Percentiles rank a stretch among this genome's conserved stretches.
These are phyloP conservation scores for Petrophora chlorosata DNA, from an alignment of 2,888 invertebrate species.

Conservation along the genomic window DNA sequence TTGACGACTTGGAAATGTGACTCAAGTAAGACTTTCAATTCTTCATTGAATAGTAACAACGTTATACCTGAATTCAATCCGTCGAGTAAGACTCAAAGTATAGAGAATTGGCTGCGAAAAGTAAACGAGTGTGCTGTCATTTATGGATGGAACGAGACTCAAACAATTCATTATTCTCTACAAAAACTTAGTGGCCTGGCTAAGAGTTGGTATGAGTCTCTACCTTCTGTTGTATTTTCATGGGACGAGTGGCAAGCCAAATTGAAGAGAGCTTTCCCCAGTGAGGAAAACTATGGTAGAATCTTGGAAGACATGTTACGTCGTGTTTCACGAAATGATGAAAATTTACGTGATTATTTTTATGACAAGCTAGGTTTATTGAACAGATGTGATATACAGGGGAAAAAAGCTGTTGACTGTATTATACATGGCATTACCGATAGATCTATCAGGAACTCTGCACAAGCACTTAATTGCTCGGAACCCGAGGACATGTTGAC, in stretches of 20 bases:
- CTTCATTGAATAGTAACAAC: neutral
- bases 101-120: neutral
- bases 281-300: slow-evolving; percentile 38
- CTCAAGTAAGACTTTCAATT: no score
- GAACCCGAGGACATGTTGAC: neutral
- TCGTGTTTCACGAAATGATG: slow-evolving; percentile 17
- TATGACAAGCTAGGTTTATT: neutral
- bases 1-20: no score
- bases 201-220: slow-evolving; percentile 38
- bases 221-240: slow-evolving; percentile 29
- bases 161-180: slow-evolving; percentile 24
- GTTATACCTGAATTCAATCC: neutral
- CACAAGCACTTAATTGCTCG: slow-evolving; percentile 7
- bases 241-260: slow-evolving; percentile 43
- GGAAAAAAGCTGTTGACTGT: slow-evolving; percentile 26
- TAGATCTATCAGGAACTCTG: slow-evolving; percentile 13
- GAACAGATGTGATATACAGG: neutral
- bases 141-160: slow-evolving; percentile 37
- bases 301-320: slow-evolving; percentile 36
- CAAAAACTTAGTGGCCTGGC: no score
- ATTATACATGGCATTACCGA: slow-evolving; percentile 26
- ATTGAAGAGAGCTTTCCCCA: slow-evolving; percentile 36
- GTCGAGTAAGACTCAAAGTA: neutral
- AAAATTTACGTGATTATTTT: neutral
- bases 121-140: slow-evolving; percentile 1